Conservation (phyloP, 2,888 invertebrate species). For the Cephus spinipes region DNA sequence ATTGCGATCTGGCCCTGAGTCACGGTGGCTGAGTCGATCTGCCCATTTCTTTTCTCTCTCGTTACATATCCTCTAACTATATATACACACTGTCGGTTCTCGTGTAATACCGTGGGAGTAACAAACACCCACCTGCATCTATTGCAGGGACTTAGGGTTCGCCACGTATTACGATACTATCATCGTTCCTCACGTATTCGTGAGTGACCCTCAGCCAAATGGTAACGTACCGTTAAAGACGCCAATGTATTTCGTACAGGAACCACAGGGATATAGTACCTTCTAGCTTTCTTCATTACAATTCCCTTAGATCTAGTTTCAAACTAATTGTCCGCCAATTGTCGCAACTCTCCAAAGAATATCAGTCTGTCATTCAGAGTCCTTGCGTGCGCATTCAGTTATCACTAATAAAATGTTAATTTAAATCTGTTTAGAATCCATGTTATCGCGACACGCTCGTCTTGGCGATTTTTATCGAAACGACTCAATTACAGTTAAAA, state of each 20-base stretch:
- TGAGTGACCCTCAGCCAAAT: not conserved
- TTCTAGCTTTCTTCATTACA: not conserved
- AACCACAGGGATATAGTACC: not conserved
- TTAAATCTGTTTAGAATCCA: not conserved
- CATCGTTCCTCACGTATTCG: not conserved
- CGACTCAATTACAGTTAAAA: not conserved
- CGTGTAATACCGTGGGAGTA: slow-evolving; percentile 29
- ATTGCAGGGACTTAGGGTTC: slow-evolving; percentile 18
- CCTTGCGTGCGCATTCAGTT: not conserved
- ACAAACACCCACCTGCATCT: slow-evolving; percentile 25
- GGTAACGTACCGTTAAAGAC: not conserved
- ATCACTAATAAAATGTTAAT: not conserved
- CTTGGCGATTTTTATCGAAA: not conserved
- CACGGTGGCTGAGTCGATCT: slow-evolving; percentile 41
- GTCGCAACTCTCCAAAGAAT: not conserved
- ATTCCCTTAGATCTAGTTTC: not conserved
- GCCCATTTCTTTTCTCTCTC: slow-evolving; percentile 20
- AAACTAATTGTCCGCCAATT: not conserved
- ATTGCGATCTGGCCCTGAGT: slow-evolving; percentile 43
- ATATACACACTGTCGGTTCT: slow-evolving; percentile 24
- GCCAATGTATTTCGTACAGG: not conserved
- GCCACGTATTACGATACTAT: slow-evolving; percentile 7
- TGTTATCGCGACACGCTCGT: not conserved
- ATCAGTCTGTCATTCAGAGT: not conserved
- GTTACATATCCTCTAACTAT: slow-evolving; percentile 22